phyloP scores from a whole-genome alignment of 2,888 invertebrate species.

The Diloba caeruleocephala region DNA sequence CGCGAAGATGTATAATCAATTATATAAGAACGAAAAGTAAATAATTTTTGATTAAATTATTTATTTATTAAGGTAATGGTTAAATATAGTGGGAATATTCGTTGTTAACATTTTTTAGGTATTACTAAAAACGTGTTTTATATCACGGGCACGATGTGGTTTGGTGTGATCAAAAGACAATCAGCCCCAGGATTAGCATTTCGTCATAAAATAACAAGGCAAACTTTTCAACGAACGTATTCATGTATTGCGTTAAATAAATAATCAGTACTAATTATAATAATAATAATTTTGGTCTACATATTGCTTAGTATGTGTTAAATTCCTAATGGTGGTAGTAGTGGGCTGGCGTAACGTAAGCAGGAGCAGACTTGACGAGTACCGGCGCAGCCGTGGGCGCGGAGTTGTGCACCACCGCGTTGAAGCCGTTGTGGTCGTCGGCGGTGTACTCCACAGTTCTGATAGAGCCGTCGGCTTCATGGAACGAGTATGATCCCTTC shows the following conservation, averaged over 20 bases:
- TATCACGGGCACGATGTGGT: not conserved
- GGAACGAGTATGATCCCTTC: too few relatives aligned
- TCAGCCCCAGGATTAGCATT: not conserved
- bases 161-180: not conserved
- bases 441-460: too few relatives aligned
- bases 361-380: constrained; percentile 62
- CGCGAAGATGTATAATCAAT: constrained; percentile 38
- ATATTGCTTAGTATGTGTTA: constrained; percentile 24
- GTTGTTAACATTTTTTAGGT: not conserved
- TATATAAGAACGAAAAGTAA: constrained; percentile 21
- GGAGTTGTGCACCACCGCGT: constrained; percentile 76
- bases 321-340: constrained; percentile 71
- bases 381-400: constrained; percentile 72
- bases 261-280: constrained; percentile 57
- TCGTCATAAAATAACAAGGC: constrained; percentile 15
- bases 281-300: constrained; percentile 46
- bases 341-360: constrained; percentile 62
- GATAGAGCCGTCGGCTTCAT: too few relatives aligned
- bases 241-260: constrained; percentile 69
- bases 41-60: constrained; percentile 13
- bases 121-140: not conserved
- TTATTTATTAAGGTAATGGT: too few relatives aligned
- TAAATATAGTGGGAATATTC: too few relatives aligned
- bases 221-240: constrained; percentile 42
- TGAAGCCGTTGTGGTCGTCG: constrained; percentile 83